Base-by-base conservation (phyloP, 1,140 invertebrate species). In the Drosophila tani region DNA sequence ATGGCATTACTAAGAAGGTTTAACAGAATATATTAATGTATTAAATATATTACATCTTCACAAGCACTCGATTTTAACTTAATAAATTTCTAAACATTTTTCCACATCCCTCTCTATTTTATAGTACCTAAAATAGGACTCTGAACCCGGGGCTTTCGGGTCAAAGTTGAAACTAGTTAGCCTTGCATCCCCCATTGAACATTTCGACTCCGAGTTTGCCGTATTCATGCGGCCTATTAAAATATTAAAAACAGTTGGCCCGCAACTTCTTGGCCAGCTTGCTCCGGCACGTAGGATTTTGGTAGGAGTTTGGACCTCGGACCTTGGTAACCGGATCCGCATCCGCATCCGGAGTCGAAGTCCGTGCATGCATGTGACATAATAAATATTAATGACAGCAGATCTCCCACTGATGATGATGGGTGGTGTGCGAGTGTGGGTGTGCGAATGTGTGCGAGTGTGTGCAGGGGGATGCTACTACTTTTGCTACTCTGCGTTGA, bases 301-400 rank as follows among this genome's bases (percentile, higher is more conserved):
- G 47, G 35, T 9, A n/a, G 19, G 35, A 51, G 46, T 29, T 41
- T 40, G 63, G 51, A 19, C n/a, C 24, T 29, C 40, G 63, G 40
- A 64, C n/a, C 21, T 40, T 24, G 40, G 55, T 46, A 50, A 46
- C 57, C 38, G 38, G 32, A 55, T 55, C 29, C 51, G 38, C 15
- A 38, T 45, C 45, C 66, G 43, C 32, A 60, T 45, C 24, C 38
- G 46, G 29, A 75, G 71, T 56, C 49, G 32, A 40, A 67, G 63
- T 65, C 47, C 60, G 32, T 35, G 76, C 63, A 76, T 88, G 85
- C 74, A 81, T 88, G 78, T 88, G 84, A 84, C 78, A 88, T 88
- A 88, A 88, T 88, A 90, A 88, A 88, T 88, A 88, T 88, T 88
- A 88, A 88, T 88, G 81, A 75, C 85, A 75, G 77, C 81, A 84